Base-by-base conservation (phyloP, 2,113 vertebrate species). In the Cyprinus carpio region DNA sequence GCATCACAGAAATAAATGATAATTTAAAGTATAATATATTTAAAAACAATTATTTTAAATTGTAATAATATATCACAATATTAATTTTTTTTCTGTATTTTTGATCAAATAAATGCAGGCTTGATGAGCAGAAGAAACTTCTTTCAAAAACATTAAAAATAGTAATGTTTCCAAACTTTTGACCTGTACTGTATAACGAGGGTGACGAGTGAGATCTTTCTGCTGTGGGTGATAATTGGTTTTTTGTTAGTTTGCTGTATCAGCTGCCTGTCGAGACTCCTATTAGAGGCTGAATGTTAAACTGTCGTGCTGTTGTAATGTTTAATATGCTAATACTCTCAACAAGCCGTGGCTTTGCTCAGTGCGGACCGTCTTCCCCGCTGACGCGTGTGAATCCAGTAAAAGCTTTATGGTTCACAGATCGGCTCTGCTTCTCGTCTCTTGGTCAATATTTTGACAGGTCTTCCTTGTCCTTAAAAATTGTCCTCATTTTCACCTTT, bases 381-480 rank as follows among this genome's bases (percentile, higher is more conserved):
- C 5, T 29, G 58, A 79, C 51, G 25, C 31, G 74, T 23, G n/a
- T n/a, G 43, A 75, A 40, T 51, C 40, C 9, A 40, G 51, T 16
- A 80, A 54, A 40, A 34, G 40, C 75, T 51, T 77, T 51, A 60
- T 18, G 12, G 62, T 71, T 75, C 62, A 51, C 60, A 77, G 37
- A 25, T 78, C 10, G 16, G 64, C 71, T 88, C 92, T 93, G 93
- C 82, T 85, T 89, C 37, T 75, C 51, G 58, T 94, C 88, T 89
- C 34, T 37, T 20, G 27, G 46, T 80, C 79, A 85, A 75, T 91
- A 88, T 92, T 92, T 89, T 82, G 89, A 89, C 91, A 81, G 34
- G 9, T 75, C 87, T 84, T 86, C 82, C 82, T 85, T 34, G 34
- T 83, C 60, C 84, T 90, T 87, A n/a, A 92, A 91, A 84, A 20